phyloP scores from a whole-genome alignment of 1,140 invertebrate species.

The Hylyphantes graminicola region DNA sequence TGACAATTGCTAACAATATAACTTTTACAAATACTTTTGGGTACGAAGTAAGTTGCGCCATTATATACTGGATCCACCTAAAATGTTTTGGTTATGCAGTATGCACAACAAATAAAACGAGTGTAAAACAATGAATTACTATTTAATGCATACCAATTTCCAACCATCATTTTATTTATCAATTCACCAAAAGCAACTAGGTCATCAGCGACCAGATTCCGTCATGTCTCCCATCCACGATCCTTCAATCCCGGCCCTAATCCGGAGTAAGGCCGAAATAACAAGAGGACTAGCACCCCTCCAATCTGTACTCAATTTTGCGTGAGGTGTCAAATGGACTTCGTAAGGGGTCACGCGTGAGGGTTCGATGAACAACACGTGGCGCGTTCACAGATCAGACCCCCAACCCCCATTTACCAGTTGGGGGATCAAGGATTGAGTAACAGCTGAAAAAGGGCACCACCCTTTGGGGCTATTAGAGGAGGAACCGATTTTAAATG shows the following conservation, averaged over 20 bases:
- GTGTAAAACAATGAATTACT: too few relatives aligned
- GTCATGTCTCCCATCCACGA: conserved; percentile 19
- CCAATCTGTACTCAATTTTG: conserved; percentile 39
- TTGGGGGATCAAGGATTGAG: conserved; percentile 26
- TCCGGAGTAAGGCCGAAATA: conserved; percentile 54
- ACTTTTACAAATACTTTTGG: too few relatives aligned
- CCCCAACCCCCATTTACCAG: not conserved
- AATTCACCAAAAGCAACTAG: too few relatives aligned
- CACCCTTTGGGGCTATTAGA: not conserved
- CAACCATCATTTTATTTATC: too few relatives aligned
- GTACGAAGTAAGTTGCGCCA: too few relatives aligned
- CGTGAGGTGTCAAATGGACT: conserved; percentile 56
- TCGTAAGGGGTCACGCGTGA: conserved; percentile 9
- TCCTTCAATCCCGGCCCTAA: conserved; percentile 38
- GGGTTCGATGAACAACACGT: conserved; percentile 38
- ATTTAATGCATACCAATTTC: too few relatives aligned
- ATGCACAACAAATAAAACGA: too few relatives aligned
- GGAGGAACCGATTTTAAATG: too few relatives aligned
- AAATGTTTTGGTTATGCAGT: too few relatives aligned
- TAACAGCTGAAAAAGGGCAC: not conserved
- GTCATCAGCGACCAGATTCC: not conserved
- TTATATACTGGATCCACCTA: too few relatives aligned
- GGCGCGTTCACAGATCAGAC: conserved; percentile 26
- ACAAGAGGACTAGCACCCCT: conserved; percentile 39
- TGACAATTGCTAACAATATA: too few relatives aligned